Evolutionary conservation across 2,113 vertebrate species (phyloP), one percentile per base, ranked within the genome.

Genomic region (Hypocryptadius cinnamomeus): DNA sequence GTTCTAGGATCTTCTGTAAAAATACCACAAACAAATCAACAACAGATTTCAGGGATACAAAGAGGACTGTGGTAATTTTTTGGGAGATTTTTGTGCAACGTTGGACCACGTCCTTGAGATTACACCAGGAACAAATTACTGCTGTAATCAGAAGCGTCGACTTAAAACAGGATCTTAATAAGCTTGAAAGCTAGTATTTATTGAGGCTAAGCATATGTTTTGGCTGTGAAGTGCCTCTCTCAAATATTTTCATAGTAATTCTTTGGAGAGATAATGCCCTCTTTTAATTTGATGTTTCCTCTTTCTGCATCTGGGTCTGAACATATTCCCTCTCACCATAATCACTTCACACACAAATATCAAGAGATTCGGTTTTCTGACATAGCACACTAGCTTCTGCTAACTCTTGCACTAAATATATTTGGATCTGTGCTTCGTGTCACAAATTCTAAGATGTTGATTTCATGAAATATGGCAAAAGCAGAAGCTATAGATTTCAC

Each of bases 301-400:
- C 71, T 93, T 69, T 90, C 71, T 93, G 78, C 81, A 94, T 96
- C 89, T 93, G 93, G 51, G 44, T 93, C 74, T 96, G 93, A 96
- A 87, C 78, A 88, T 92, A 95, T 95, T 90, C 86, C 66, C 45
- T 93, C 47, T 82, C 81, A 92, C 79, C 30, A 72, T 92, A 91
- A 92, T 92, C 74, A 87, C 82, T 96, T 95, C 95, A 93, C 93
- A 95, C 17, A 30, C 72, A 85, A 90, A 95, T 96, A 96, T 97
- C 78, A 96, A 94, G 85, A 85, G 77, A 92, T 79, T 97, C 93
- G 63, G 68, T 90, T 96, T 96, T 93, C 87, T 69, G 79, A 94
- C 83, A 91, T 85, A 96, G 84, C 72, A 60, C 81, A 86, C 92
- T 91, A 91, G 66, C 56, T 93, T 93, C 84, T 85, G 88, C 82